Evolutionary conservation across 2,797 vertebrate genomes (phyloP), one percentile per base, ranked within the genome.

Genomic region (Helarctos malayanus): DNA sequence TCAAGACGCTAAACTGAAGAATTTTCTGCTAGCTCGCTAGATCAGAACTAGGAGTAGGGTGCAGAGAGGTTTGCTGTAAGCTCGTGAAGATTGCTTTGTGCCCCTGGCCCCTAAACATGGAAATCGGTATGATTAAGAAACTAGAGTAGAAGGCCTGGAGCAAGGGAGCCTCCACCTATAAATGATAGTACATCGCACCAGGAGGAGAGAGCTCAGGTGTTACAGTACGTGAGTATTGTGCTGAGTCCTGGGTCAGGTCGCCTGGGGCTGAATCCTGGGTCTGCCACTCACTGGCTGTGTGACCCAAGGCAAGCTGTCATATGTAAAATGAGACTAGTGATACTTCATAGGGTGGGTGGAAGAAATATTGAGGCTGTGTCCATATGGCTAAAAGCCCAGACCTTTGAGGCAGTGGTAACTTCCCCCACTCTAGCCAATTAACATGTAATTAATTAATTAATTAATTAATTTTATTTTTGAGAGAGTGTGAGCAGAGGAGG

Each of bases 51-150:
- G 45, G 23, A 73, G 11, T 1, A 16, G 47, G 29, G 35, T 5
- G 29, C 79, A 65, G 32, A 35, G 79, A 90, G 35, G 49, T 41
- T 92, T 45, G 73, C 35, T 47, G 54, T 52, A 49, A 38, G 9
- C 12, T 13, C 10, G 7, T 21, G 29, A 27, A 32, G 41, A n/a
- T 65, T 78, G 54, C 49, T 92, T 56, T 38, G 8, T 7, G 4
- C 12, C 4, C 23, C 9, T 5, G 32, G 0, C 3, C 23, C 2
- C 25, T 10, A 29, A 16, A 9, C 23, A 5, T n/a, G 69, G 57
- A 92, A 49, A 27, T 21, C 35, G 21, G 54, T 56, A 35, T 5
- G 21, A 75, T 41, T 25, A 68, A 57, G 25, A 61, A 25, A 18
- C 2, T 16, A 63, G 29, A 92, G 69, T 29, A 27, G 27, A 18